Evolutionary conservation across 2,797 vertebrate species (phyloP).

Genomic region (Picus viridis): DNA sequence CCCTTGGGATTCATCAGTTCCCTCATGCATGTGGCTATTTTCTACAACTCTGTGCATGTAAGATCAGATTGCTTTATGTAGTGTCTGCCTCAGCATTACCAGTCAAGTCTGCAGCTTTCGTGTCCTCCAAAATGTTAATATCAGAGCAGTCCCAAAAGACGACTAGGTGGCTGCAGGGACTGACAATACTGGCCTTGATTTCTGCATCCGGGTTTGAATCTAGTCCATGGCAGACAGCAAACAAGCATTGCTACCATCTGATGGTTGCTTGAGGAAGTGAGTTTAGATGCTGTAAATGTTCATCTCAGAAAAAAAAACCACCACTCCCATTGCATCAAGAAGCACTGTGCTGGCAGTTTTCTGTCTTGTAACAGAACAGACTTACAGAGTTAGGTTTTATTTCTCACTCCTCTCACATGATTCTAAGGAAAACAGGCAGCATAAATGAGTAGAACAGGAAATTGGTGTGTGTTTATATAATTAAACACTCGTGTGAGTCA

Average conservation of each 20-base stretch:
- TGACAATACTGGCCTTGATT: not conserved
- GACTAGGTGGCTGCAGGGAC: not conserved
- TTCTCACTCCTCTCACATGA: conserved; percentile 25
- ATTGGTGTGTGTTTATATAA: not conserved
- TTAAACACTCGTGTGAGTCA: not conserved
- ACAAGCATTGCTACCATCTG: conserved; percentile 73
- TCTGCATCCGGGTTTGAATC: conserved; percentile 29
- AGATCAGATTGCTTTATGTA: conserved; percentile 63
- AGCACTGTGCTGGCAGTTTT: not conserved
- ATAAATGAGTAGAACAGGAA: not conserved
- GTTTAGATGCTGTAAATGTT: conserved; percentile 53
- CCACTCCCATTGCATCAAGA: not conserved
- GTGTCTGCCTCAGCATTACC: conserved; percentile 52
- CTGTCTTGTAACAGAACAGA: not conserved
- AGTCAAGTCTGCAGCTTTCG: not conserved
- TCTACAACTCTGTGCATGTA: conserved; percentile 54
- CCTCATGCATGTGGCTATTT: conserved; percentile 66
- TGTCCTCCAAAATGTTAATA: conserved; percentile 1
- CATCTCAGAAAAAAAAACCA: not conserved
- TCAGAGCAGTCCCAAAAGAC: not conserved
- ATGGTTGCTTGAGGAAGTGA: conserved; percentile 70
- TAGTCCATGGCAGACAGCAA: conserved; percentile 36
- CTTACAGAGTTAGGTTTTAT: conserved; percentile 1
- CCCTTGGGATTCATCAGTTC: conserved; percentile 66
- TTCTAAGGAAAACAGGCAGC: not conserved